Evolutionary conservation across 2,797 vertebrate species (phyloP).

Genomic region (Neomorphus geoffroyi): DNA sequence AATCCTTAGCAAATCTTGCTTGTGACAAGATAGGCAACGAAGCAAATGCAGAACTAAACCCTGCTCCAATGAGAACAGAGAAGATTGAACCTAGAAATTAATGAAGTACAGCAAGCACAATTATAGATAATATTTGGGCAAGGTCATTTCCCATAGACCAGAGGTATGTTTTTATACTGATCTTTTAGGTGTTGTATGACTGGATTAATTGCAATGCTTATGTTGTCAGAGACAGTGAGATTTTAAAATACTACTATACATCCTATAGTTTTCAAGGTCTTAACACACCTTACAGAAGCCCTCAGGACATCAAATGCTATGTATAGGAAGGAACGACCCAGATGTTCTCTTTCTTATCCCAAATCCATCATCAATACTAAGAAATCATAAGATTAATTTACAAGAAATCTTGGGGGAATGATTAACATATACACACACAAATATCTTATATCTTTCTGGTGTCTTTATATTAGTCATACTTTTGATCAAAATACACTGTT

Average conservation of each 20-base stretch:
- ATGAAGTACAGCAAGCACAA: neutral
- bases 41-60: neutral
- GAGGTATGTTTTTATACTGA: neutral
- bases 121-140: neutral
- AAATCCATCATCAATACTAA: fast-evolving
- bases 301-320: neutral
- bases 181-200: neutral
- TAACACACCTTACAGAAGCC: neutral
- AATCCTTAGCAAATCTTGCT: neutral
- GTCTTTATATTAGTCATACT: neutral
- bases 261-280: neutral
- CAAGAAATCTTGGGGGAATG: neutral
- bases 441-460: neutral
- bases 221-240: fast-evolving
- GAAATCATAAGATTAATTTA: neutral
- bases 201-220: neutral
- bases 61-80: neutral
- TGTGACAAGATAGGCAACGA: neutral
- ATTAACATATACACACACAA: neutral
- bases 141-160: neutral
- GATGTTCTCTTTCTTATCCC: neutral
- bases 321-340: neutral
- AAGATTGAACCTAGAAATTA: neutral
- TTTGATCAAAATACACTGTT: neutral
- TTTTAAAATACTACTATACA: neutral